Base-by-base conservation (phyloP, 2,888 invertebrate genomes). In the Andrena minutula region DNA sequence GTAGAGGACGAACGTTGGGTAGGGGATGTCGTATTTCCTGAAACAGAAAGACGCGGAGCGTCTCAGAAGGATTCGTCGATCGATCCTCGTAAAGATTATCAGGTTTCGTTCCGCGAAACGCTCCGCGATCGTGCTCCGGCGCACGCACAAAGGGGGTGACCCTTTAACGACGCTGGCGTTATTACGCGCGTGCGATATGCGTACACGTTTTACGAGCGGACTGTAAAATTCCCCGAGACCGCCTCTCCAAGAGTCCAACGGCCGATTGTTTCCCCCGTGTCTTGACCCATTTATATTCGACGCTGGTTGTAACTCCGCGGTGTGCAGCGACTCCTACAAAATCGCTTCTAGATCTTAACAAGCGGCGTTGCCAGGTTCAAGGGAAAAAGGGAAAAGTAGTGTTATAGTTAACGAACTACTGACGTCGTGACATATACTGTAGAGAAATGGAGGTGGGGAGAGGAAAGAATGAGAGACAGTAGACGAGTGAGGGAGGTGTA, bases 11-110 rank as follows among this genome's bases (percentile, higher is more conserved):
- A 98, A 98, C 8, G 98, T 98, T 86, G 98, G 98, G 94, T 98
- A 98, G 71, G 98, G 98, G 94, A 98, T 98, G 95, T 98, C 98
- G 95, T 98, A 98, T 94, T 98, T 98, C 90, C 98, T 96, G 92
- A 16, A 91, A 92, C 77, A 75, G 32, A 85, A 77, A 86, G 79
- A 75, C 41, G 28, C 12, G 63, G 65, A 76, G 10, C 30, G 26
- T 53, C 26, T 64, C 16, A 30, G 23, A 49, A 30, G 53, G 20
- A 23, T 32, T 64, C 32, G 3, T 20, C 70, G 65, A 71, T 79
- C 80, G 79, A 79, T 70, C 10, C 79, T 61, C 66, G 79, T 71
- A 71, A 79, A 79, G 60, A 71, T 82, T 72, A 82, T 75, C 68
- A 70, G 32, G n/a, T 10, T 47, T 41, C 20, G 66, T 73, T 63